Conservation (phyloP, 2,113 vertebrate genomes). For the Phainopepla nitens region DNA sequence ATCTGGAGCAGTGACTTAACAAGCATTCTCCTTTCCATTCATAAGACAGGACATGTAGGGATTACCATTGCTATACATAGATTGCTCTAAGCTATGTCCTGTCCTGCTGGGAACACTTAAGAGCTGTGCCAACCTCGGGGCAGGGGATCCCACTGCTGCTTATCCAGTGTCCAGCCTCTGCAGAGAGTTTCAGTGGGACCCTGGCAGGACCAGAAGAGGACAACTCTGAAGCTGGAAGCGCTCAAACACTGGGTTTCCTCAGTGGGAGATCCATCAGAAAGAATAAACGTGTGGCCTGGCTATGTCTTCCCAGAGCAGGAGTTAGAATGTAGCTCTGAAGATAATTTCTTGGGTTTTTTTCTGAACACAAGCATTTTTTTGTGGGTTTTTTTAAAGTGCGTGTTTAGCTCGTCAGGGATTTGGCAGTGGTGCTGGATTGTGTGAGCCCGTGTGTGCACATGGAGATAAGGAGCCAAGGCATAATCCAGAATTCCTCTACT, state of each 20-base stretch:
- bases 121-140: neutral
- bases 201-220: neutral
- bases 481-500: neutral
- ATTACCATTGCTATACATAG: slow-evolving; percentile 56
- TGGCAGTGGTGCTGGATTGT: neutral
- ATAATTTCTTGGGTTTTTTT: neutral
- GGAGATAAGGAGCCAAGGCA: neutral
- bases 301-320: neutral
- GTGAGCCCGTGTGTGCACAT: neutral
- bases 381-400: neutral
- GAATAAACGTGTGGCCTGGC: neutral
- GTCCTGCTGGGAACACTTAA: neutral
- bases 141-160: neutral
- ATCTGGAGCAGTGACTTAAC: neutral
- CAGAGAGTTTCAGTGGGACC: neutral
- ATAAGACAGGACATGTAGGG: neutral
- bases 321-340: neutral
- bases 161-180: neutral
- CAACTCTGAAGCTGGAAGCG: neutral
- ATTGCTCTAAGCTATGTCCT: neutral
- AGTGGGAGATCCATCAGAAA: neutral
- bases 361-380: neutral
- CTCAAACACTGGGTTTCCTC: neutral
- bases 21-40: slow-evolving; percentile 2
- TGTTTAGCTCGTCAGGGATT: neutral